A percentile compares a stretch with the other conserved stretches of the same genome.
These are phyloP conservation scores for Propithecus coquereli DNA, from an alignment of 2,113 vertebrate species.

Conservation along the genomic window DNA sequence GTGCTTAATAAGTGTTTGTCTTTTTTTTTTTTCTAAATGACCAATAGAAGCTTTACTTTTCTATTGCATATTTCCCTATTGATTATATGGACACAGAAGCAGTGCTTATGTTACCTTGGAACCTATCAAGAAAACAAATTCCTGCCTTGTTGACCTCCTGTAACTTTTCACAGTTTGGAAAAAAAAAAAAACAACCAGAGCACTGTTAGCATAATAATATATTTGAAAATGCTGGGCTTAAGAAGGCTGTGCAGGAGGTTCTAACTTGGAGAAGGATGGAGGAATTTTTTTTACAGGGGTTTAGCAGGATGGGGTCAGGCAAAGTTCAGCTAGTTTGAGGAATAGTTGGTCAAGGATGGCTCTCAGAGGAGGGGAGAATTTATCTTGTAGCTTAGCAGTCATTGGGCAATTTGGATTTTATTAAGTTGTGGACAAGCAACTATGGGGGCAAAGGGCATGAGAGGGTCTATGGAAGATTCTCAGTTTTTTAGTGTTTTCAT, in stretches of 20 bases:
- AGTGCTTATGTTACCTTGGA: neutral
- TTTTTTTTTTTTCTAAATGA: constrained; percentile 4
- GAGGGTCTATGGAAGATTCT: neutral
- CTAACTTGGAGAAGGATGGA: neutral
- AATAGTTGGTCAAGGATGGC: neutral
- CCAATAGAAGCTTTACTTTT: neutral
- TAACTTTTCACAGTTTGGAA: constrained; percentile 18
- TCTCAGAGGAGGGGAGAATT: neutral
- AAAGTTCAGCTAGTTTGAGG: neutral
- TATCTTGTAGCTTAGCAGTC: neutral
- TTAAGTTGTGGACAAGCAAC: neutral
- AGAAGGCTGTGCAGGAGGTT: neutral
- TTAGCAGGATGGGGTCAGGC: neutral
- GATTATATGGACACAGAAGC: neutral
- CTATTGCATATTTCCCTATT: neutral
- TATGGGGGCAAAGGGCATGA: neutral
- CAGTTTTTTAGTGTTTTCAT: neutral
- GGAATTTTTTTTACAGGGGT: neutral
- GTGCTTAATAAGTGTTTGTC: neutral
- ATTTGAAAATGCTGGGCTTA: constrained; percentile 2
- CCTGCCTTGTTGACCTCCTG: neutral
- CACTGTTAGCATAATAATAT: neutral
- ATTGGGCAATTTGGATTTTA: constrained; percentile 31
- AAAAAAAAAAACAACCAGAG: neutral
- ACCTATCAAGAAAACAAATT: neutral